Evolutionary conservation across 2,888 invertebrate species (phyloP), one percentile per base, ranked within the genome.

Genomic region (Bombyx huttoni): DNA sequence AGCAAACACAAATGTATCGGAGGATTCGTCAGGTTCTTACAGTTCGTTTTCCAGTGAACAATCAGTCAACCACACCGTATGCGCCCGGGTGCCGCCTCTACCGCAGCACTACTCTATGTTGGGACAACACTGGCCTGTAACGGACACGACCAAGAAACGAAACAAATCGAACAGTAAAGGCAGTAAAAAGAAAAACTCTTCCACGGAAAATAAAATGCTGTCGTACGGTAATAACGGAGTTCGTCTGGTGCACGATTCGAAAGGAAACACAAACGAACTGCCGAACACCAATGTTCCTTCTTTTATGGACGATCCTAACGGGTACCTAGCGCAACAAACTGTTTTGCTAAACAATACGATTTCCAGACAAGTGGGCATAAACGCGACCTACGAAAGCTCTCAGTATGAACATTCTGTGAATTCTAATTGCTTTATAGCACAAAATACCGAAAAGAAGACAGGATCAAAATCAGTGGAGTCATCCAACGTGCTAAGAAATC

Each of bases 231-330:
- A 63, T 54, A 84, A 84, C 56, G 81, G 83, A 3, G 69, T 83
- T 60, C 73, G 83, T 56, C 60, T 77, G 49, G 54, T 78, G 10
- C 78, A 81, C 54, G 85, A 87, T 49, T 50, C 67, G 9, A 88
- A 89, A 75, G 72, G 67, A 51, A 85, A 87, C 63, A 75, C 80
- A 8, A 89, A 89, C 56, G 79, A 89, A 55, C 70, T 78, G 54
- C 76, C 89, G 34, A 78, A 75, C 61, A 91, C 91, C 58, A 90
- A 90, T 57, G 82, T 91, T 58, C 95, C 95, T 1, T 96, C 96
- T 40, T 97, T 96, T 73, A 92, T 97, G 90, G 97, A 97, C 61
- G 96, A 97, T 78, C 96, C 97, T 0, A 94, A 93, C 67, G 97
- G 96, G 3, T 97, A 96, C 80, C 85, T 97, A 61, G 96, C 96